Percentiles rank a stretch among this genome's conserved stretches.
Evolutionary conservation across 2,888 invertebrate species (phyloP).

Genomic region (Polydrusus tereticollis): DNA sequence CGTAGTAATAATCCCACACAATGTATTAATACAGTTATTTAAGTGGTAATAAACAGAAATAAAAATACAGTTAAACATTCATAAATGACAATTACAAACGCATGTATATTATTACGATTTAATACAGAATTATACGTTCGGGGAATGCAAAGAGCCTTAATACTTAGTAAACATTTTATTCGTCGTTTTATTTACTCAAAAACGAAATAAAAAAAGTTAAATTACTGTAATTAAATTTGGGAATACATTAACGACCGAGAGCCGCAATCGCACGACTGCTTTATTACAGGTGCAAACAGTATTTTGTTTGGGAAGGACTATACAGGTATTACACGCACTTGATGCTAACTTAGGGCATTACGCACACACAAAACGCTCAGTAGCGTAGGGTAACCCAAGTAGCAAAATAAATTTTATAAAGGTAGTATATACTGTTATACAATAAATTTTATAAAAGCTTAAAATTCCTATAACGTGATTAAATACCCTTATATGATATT

Average conservation of each 20-base stretch:
- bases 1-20: neutral
- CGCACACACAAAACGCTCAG: neutral
- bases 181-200: conserved; percentile 30
- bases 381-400: neutral
- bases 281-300: conserved; percentile 30
- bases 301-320: conserved; percentile 12
- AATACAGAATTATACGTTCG: conserved; percentile 26
- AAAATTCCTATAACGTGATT: no score
- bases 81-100: conserved; percentile 26
- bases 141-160: conserved; percentile 17
- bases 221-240: conserved; percentile 38
- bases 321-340: conserved; percentile 11
- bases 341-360: conserved; percentile 3
- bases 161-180: conserved; percentile 35
- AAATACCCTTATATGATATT: no score
- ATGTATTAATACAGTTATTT: neutral
- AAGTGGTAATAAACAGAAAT: neutral
- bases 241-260: conserved; percentile 27
- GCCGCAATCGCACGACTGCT: conserved; percentile 18
- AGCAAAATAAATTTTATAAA: neutral
- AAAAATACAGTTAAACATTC: neutral
- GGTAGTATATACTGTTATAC: neutral
- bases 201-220: conserved; percentile 16
- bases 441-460: no score
- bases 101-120: neutral